These are phyloP conservation scores for Pristionchus pacificus DNA, from an alignment of 1,140 invertebrate species.

Conservation along the genomic window DNA sequence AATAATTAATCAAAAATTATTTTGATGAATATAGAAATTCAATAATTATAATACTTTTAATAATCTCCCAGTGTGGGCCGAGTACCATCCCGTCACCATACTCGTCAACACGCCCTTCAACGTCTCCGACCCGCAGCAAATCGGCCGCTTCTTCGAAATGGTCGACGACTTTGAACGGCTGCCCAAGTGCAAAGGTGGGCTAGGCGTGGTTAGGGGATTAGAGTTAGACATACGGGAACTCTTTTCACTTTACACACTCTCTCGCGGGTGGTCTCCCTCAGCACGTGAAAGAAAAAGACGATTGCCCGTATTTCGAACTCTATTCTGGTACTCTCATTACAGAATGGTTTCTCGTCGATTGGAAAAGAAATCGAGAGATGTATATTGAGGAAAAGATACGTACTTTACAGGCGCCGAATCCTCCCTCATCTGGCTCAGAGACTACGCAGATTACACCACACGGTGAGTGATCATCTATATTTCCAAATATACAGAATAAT, in stretches of 20 bases:
- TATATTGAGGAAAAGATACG: neutral
- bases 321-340: neutral
- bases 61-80: slow-evolving; percentile 44
- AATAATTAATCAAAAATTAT: slow-evolving; percentile 5
- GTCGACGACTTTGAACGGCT: slow-evolving; percentile 51
- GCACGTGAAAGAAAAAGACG: neutral
- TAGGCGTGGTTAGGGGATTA: slow-evolving; percentile 22
- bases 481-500: slow-evolving; percentile 38
- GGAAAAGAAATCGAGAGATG: neutral
- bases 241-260: neutral
- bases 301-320: neutral
- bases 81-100: slow-evolving; percentile 54
- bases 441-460: too few species aligned
- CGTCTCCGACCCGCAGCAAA: slow-evolving; percentile 34
- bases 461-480: too few species aligned
- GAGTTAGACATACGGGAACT: neutral
- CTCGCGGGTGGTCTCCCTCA: neutral
- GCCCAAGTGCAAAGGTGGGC: slow-evolving; percentile 43
- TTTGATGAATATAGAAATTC: slow-evolving; percentile 16
- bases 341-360: neutral
- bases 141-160: slow-evolving; percentile 38
- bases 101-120: slow-evolving; percentile 47
- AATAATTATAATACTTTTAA: neutral
- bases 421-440: slow-evolving; percentile 46
- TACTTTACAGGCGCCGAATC: slow-evolving; percentile 3